Evolutionary conservation across 1,140 invertebrate species (phyloP), one percentile per base, ranked within the genome.

Genomic region (Musca vetustissima): DNA sequence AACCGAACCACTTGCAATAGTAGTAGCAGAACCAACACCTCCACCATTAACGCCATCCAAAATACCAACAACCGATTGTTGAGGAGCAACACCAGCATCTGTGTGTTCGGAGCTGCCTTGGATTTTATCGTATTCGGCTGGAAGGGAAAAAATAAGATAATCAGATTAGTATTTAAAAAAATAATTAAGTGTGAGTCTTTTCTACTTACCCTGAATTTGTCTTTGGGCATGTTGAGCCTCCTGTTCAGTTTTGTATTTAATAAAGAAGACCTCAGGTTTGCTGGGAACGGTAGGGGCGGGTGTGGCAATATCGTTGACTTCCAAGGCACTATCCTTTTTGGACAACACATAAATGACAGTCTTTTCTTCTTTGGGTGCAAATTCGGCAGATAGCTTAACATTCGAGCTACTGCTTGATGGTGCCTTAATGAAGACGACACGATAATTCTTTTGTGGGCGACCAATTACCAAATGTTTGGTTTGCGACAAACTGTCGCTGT

Each of bases 371-470:
- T 89, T 89, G 53, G 87, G 67, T 50, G 87, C 69, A 49, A 67
- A 70, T 68, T 70, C 85, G 66, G 90, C 85, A 50, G 84, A 82
- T 69, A 90, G 89, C 88, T 80, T 15, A 84, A 86, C 24, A 87
- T 87, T 2, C 1, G 88, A 88, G 70, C 85, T 22, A 88, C 85
- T 67, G 4, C 85, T 66, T 87, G 87, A 67, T 49, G 91, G 91
- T 43, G 91, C 90, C 85, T 92, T 92, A 81, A 93, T 92, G 87
- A 92, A 92, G 78, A 93, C 91, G 73, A 93, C 92, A 79, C 91
- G 91, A 85, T 92, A 92, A 80, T 92, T 90, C 73, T 92, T 92
- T 82, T 91, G 89, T 71, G 89, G 83, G 9, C 86, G 85, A 11
- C 71, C 71, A 68, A 72, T 70, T 24, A 66, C 65, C 17, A 72